Evolutionary conservation across 2,797 vertebrate genomes (phyloP).

Genomic region (Mormyrus hasselquistii): DNA sequence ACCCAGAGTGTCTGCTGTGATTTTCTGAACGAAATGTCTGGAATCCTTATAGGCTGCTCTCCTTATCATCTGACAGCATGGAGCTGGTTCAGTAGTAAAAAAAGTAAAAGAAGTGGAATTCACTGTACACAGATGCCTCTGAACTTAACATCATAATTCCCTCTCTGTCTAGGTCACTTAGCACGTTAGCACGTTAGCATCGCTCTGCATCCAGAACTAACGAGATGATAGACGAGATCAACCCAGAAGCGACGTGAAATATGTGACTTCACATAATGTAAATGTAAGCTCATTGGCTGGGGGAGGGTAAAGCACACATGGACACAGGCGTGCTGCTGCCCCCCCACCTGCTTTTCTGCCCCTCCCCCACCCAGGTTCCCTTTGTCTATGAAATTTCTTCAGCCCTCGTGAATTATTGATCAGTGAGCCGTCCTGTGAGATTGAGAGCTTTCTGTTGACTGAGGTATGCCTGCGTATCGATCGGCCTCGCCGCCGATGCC

Average conservation of each 20-base stretch:
- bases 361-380: slow-evolving; percentile 24
- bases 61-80: not conserved
- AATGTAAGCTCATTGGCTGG: not conserved
- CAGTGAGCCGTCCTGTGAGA: slow-evolving; percentile 49
- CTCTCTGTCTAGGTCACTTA: not conserved
- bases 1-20: not conserved
- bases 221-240: not conserved
- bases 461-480: slow-evolving; percentile 40
- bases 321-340: not conserved
- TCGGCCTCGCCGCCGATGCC: not conserved
- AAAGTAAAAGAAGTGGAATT: not conserved
- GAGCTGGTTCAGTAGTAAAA: not conserved
- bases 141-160: not conserved
- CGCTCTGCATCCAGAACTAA: too few relatives aligned
- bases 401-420: slow-evolving; percentile 64
- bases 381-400: slow-evolving; percentile 52
- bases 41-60: not conserved
- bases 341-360: slow-evolving; percentile 7
- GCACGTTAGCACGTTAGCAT: not conserved
- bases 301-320: not conserved
- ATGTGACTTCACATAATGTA: not conserved
- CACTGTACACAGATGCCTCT: not conserved
- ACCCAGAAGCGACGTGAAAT: not conserved
- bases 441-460: slow-evolving; percentile 28
- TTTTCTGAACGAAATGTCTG: not conserved